Conservation (phyloP, 2,797 vertebrate genomes). For the Notoglanidium macrostoma region DNA sequence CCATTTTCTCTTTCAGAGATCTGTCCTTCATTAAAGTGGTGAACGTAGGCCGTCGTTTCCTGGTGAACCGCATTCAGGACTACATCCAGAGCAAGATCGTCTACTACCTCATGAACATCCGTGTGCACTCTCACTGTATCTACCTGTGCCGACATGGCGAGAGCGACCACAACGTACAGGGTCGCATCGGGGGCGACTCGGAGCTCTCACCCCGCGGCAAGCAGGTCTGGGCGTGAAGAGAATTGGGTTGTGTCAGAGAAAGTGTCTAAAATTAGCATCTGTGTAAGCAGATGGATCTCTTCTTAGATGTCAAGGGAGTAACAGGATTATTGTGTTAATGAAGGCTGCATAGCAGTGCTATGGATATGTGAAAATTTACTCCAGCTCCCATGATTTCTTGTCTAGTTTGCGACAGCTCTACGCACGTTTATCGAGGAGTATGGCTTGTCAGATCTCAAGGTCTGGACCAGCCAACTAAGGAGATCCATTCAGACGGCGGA, state of each 20-base stretch:
- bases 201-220: conserved; percentile 86
- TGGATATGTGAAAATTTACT: not conserved
- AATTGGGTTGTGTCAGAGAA: not conserved
- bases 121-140: conserved; percentile 93
- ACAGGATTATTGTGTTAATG: not conserved
- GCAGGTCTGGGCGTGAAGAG: conserved; percentile 73
- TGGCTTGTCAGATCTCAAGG: conserved; percentile 89
- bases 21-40: conserved; percentile 97
- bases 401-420: conserved; percentile 84
- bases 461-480: conserved; percentile 96
- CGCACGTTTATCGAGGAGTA: conserved; percentile 87
- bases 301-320: not conserved
- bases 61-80: conserved; percentile 94
- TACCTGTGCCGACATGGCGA: conserved; percentile 96
- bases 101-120: conserved; percentile 99
- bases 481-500: conserved; percentile 96
- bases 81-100: conserved; percentile 99
- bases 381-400: not conserved
- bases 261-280: not conserved
- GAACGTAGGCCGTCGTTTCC: conserved; percentile 92
- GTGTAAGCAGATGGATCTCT: not conserved
- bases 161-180: conserved; percentile 86
- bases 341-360: not conserved
- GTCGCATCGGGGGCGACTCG: conserved; percentile 90
- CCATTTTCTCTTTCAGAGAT: conserved; percentile 74